Evolutionary conservation across 1,140 invertebrate species (phyloP).

Genomic region (Drosophila willistoni): DNA sequence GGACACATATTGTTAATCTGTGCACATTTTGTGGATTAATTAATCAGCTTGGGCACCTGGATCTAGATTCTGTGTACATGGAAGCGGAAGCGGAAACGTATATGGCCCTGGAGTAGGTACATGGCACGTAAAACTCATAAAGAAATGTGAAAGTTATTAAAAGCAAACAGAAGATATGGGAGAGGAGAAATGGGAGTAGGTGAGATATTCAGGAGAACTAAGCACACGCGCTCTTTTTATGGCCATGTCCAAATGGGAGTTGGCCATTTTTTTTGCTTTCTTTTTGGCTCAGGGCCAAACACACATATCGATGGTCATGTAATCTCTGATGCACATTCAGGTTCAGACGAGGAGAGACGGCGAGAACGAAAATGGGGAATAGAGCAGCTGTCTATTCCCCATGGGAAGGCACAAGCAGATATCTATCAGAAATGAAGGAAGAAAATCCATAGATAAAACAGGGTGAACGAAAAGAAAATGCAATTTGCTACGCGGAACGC

Average conservation of each 20-base stretch:
- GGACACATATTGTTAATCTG: conserved; percentile 9
- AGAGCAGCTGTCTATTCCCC: conserved; percentile 47
- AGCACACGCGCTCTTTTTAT: conserved; percentile 56
- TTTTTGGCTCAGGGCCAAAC: conserved; percentile 56
- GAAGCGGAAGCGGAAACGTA: conserved; percentile 9
- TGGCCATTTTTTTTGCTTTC: conserved; percentile 7
- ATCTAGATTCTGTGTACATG: conserved; percentile 1
- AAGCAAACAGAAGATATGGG: conserved; percentile 40
- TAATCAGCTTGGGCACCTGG: conserved; percentile 59
- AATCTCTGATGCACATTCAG: conserved; percentile 40
- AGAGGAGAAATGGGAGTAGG: not conserved
- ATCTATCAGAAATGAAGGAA: conserved; percentile 24
- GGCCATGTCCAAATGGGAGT: conserved; percentile 32
- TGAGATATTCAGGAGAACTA: conserved; percentile 37
- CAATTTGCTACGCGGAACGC: conserved; percentile 57
- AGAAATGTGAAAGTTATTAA: conserved; percentile 73
- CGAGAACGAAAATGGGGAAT: conserved; percentile 8
- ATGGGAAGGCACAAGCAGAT: conserved; percentile 32
- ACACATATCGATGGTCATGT: conserved; percentile 66
- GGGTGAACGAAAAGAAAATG: conserved; percentile 58
- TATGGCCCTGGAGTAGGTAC: conserved; percentile 22
- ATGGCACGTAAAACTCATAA: conserved; percentile 66
- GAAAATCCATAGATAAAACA: conserved; percentile 24
- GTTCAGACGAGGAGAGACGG: not conserved
- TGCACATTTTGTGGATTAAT: conserved; percentile 52